Base-by-base conservation (phyloP, 1,140 invertebrate species). In the Pogonognathellus flavescens region DNA sequence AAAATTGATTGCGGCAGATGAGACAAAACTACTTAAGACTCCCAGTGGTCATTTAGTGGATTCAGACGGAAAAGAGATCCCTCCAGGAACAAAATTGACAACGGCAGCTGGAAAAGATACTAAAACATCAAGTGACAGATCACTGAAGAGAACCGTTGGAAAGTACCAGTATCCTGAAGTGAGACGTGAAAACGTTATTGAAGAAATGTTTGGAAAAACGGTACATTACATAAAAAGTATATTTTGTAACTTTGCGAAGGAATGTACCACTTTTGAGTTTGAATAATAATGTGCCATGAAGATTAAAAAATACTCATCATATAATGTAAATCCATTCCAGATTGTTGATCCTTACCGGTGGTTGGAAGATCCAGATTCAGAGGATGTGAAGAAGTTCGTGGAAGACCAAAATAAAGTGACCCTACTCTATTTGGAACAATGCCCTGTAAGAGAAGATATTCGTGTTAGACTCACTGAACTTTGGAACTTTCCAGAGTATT, bases 401-500 rank as follows among this genome's bases (percentile, higher is more conserved):
- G 94, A 97, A 84, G 94, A 94, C 13, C 96, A 99, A 91, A 99
- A 99, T 93, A 93, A 93, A 25, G 93, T 99, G 18, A 97, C 97
- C 13, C 91, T 93, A 80, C 96, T 97, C 2, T 99, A 95, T 91
- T 92, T 99, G 6, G 93, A 96, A 86, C 92, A 92, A 18, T 98
- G 95, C 90, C 91, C 93, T 7, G 92, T 93, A 66, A 94, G 95
- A 88, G 90, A 94, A 13, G 93, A 94, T 88, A 94, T 99, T 60
- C 93, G 95, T 89, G 91, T 93, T 70, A 92, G 94, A 85, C 92
- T 99, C 4, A 98, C 95, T 0, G 94, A 97, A 88, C 91, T 99
- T 4, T 99, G 97, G 97, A 95, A 99, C 91, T 99, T 96, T 92
- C 96, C 97, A 50, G 99, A 98, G 91, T 98, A 96, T 91, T 95